Conservation (phyloP, 2,113 vertebrate genomes). For the Caloenas nicobarica region DNA sequence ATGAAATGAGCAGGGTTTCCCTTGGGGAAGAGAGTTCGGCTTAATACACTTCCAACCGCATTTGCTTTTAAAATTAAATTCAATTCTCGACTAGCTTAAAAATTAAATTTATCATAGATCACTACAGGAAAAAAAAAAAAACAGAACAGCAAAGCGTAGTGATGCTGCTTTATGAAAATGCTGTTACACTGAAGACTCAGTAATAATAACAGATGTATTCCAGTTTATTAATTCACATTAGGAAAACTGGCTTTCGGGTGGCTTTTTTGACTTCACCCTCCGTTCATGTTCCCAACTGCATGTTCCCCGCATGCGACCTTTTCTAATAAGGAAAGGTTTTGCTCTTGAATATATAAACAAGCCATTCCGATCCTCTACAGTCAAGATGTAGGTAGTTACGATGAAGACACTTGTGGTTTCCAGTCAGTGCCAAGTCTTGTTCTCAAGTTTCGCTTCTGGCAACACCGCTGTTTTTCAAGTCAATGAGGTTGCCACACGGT, state of each 20-base stretch:
- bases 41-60: neutral
- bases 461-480: neutral
- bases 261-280: neutral
- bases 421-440: constrained; percentile 23
- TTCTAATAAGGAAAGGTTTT: neutral
- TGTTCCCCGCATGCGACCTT: neutral
- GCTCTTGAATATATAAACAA: neutral
- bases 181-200: no score
- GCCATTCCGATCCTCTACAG: neutral
- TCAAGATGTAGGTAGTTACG: neutral
- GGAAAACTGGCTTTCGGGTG: neutral
- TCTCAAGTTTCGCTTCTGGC: constrained; percentile 52
- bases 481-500: constrained; percentile 17
- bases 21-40: neutral
- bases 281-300: neutral
- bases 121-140: neutral
- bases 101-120: neutral
- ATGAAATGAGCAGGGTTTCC: neutral
- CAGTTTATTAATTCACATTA: neutral
- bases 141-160: neutral
- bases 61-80: neutral
- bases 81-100: neutral
- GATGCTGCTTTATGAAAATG: neutral
- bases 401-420: constrained; percentile 38
- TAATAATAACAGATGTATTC: neutral